Evolutionary conservation across 2,113 vertebrate genomes (phyloP), one percentile per base, ranked within the genome.

Genomic region (Petrocephalus zakoni): DNA sequence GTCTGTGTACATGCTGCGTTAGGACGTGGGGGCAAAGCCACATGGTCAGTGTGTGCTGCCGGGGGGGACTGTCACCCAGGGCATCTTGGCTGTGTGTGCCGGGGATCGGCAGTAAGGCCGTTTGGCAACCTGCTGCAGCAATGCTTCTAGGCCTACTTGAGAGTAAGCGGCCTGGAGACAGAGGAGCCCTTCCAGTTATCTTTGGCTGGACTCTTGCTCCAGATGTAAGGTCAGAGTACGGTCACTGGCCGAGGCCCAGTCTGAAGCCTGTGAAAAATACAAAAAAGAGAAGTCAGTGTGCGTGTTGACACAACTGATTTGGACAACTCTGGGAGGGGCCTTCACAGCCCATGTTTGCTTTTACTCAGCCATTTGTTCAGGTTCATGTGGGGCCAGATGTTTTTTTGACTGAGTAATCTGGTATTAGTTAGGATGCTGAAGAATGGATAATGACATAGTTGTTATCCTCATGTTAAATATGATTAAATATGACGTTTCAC

Each of bases 151-250:
- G 72, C 88, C 56, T 75, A 78, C 85, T 58, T 42, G 13, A 49
- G 87, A 87, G 49, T 87, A 87, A 88, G 37, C 87, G 55, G 86
- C 85, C 55, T 89, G 72, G 88, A 86, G 88, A 10, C 46, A 87
- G 61, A 87, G n/a, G 2, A 88, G 88, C 90, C 83, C 88, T 87
- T 90, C 90, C 90, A 92, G 94, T 91, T 95, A 93, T 94, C 93
- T 94, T 95, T 95, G 94, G 94, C 94, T 90, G 90, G 87, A 89
- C 92, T 93, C 91, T 91, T 89, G 90, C 90, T 93, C 93, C 94
- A 95, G 94, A 94, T 95, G 95, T 87, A 94, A 92, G 95, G 95
- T 96, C 95, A 95, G 93, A 95, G 95, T 93, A 96, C 95, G 94
- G 95, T 96, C 95, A 96, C 82, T 95, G 95, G 95, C 95, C 91